Evolutionary conservation across 2,888 invertebrate genomes (phyloP), one percentile per base, ranked within the genome.

Genomic region (Automeris io): DNA sequence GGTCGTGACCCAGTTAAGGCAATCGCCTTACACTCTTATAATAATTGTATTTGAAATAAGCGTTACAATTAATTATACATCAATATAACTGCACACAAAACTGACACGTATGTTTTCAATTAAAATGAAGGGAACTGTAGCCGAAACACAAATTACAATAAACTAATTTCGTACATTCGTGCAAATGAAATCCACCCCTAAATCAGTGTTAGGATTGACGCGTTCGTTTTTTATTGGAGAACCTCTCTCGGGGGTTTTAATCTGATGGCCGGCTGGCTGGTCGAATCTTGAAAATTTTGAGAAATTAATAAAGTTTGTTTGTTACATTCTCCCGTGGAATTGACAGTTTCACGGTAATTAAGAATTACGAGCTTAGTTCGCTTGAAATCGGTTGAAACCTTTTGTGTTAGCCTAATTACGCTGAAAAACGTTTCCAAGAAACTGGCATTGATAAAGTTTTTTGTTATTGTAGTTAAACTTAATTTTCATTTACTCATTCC

Each of bases 171-270:
- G 54, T 54, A 56, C 52, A 58, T 61, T 59, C 54, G 57, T 49
- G 46, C 59, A 59, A 70, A 68, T 69, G 58, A 59, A 67, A 63
- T 57, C 48, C 60, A 51, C 53, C 53, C 58, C 58, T 64, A 64
- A 69, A 69, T 67, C 65, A 61, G 62, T 49, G 44, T 61, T 57
- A 54, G 58, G 61, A 73, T 68, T 68, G 70, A 72, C 62, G 63
- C 47, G 54, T 68, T 74, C 71, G 70, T 60, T 62, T 70, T 75
- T 71, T 70, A 75, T 69, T 54, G 52, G 58, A 50, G 48, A 58
- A 60, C 64, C 67, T 68, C 67, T 69, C 51, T 51, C 54, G 44
- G 42, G 54, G 46, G 54, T 70, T 68, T 65, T 68, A 67, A 70
- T 68, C 68, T 62, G 51, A 35, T 46, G 34, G 35, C 43, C 43